phyloP scores from a whole-genome alignment of 1,140 invertebrate species.

The Pararge aegeria region DNA sequence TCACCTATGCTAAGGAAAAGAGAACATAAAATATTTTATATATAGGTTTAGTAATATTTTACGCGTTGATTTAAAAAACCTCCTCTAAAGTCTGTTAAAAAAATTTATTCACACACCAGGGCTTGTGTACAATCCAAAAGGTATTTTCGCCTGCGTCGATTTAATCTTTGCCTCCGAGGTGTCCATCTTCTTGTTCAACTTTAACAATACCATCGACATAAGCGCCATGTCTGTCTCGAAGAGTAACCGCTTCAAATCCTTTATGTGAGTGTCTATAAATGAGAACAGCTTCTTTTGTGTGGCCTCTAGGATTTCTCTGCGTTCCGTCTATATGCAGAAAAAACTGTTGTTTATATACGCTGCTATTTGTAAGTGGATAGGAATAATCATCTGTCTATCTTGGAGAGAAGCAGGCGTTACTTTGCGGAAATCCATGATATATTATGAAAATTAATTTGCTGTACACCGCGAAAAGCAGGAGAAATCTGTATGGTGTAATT shows the following conservation, averaged over 20 bases:
- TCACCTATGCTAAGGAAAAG: no score
- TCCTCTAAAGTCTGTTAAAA: no score
- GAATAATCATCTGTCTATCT: no score
- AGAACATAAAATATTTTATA: no score
- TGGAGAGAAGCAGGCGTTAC: no score
- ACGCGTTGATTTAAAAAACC: no score
- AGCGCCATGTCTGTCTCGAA: slow-evolving; percentile 65
- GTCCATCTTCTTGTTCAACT: slow-evolving; percentile 72
- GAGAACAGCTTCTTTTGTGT: slow-evolving; percentile 49
- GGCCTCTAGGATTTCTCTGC: slow-evolving; percentile 49
- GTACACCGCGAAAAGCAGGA: no score
- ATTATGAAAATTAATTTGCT: no score
- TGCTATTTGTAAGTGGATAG: background rate
- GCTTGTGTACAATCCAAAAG: slow-evolving; percentile 66
- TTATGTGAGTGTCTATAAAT: slow-evolving; percentile 64
- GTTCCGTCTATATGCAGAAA: slow-evolving; percentile 43
- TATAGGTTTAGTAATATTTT: no score
- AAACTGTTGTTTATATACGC: background rate
- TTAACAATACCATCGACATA: slow-evolving; percentile 70
- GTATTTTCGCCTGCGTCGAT: slow-evolving; percentile 66
- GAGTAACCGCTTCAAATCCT: slow-evolving; percentile 64
- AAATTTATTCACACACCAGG: no score
- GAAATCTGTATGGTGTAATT: no score
- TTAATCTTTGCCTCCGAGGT: slow-evolving; percentile 66
- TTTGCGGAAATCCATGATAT: no score